Evolutionary conservation across 2,888 invertebrate species (phyloP).

Genomic region (Deroplatys truncata): DNA sequence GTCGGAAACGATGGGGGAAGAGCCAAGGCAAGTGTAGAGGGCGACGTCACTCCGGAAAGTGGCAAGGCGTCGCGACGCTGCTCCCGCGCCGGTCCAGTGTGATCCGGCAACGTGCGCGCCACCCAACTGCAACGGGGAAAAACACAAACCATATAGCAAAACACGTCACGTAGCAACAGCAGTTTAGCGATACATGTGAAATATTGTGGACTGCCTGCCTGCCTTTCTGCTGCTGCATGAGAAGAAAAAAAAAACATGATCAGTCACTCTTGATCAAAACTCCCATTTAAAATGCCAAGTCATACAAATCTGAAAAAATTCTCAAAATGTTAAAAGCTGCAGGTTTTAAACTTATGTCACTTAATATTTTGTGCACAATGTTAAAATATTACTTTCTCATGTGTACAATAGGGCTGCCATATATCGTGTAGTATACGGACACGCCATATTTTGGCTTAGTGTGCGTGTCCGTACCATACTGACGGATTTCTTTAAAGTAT

Average conservation of each 20-base stretch:
- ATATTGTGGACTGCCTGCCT: not conserved
- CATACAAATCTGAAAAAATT: no score
- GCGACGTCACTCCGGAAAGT: not conserved
- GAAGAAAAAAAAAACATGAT: not conserved
- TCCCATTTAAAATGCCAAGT: no score
- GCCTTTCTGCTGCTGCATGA: no score
- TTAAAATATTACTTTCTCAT: no score
- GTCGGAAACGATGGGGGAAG: not conserved
- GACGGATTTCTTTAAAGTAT: no score
- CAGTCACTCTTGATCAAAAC: not conserved
- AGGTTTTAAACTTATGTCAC: no score
- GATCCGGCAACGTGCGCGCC: conserved; percentile 21
- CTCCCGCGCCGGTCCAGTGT: conserved; percentile 2
- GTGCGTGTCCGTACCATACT: no score
- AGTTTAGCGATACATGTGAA: not conserved
- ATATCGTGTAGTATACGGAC: no score
- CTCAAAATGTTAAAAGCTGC: no score
- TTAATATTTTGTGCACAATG: no score
- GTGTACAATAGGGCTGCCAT: no score
- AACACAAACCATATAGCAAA: not conserved
- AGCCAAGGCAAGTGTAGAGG: not conserved
- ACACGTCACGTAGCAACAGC: not conserved
- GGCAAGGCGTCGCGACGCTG: conserved; percentile 18
- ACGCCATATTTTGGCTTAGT: no score
- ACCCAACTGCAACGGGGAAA: conserved; percentile 27